Percentiles rank a stretch among this genome's conserved stretches.
Conservation (phyloP, 2,888 invertebrate species). For the Priocnemis perturbator region DNA sequence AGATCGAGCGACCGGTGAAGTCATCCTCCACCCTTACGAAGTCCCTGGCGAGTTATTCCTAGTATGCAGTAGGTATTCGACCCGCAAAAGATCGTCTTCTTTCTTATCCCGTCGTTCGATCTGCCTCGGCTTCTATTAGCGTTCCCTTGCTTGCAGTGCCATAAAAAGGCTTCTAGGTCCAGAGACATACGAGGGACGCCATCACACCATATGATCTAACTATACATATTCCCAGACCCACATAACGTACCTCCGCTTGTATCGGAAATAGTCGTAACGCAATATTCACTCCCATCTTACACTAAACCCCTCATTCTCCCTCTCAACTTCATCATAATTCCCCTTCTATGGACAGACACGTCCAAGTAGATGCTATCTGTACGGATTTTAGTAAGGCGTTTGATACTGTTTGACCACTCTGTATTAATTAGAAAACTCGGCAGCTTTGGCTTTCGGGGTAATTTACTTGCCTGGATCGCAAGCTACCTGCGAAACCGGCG, state of each 20-base stretch:
- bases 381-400: too few relatives aligned
- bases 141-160: slow-evolving; percentile 13
- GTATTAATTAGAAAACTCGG: too few relatives aligned
- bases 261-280: not conserved
- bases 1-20: slow-evolving; percentile 20
- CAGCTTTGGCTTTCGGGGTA: too few relatives aligned
- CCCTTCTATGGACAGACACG: too few relatives aligned
- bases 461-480: too few relatives aligned
- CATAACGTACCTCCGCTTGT: slow-evolving; percentile 44
- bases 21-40: slow-evolving; percentile 11
- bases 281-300: too few relatives aligned
- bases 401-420: too few relatives aligned
- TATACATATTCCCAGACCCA: not conserved
- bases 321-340: too few relatives aligned
- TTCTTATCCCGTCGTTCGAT: slow-evolving; percentile 40
- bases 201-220: not conserved
- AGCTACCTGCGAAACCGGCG: too few relatives aligned
- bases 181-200: slow-evolving; percentile 23
- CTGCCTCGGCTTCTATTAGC: slow-evolving; percentile 42
- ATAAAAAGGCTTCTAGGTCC: slow-evolving; percentile 19
- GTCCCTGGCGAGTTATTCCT: slow-evolving; percentile 29
- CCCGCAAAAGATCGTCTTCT: slow-evolving; percentile 30
- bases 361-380: too few relatives aligned
- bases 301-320: too few relatives aligned
- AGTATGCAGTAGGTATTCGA: slow-evolving; percentile 33